phyloP scores from a whole-genome alignment of 2,888 invertebrate species.

The Pogonocherus hispidulus region DNA sequence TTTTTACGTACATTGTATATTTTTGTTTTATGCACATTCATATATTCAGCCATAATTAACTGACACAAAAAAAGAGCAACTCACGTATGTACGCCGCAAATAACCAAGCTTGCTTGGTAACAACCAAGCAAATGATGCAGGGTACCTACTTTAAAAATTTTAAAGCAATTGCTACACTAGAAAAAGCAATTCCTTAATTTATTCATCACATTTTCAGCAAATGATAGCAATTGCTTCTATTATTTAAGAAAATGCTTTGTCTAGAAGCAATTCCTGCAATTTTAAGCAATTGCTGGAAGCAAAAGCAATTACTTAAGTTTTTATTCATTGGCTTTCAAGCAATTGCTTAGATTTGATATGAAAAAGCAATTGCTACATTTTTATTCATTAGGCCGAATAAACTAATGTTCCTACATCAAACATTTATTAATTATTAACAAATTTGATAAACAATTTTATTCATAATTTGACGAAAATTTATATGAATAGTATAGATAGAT shows the following conservation, averaged over 20 bases:
- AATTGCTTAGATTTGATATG: not conserved
- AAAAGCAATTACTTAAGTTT: not conserved
- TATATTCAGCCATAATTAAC: not conserved
- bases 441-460: too few species aligned
- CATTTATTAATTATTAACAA: too few species aligned
- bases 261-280: too few species aligned
- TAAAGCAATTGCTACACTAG: not conserved
- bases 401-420: too few species aligned
- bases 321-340: not conserved
- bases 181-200: not conserved
- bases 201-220: too few species aligned
- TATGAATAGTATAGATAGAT: too few species aligned
- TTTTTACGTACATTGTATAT: conserved; percentile 60
- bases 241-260: too few species aligned
- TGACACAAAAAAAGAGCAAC: not conserved
- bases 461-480: too few species aligned
- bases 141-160: not conserved
- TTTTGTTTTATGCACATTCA: conserved; percentile 31
- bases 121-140: conserved; percentile 6
- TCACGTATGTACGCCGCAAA: conserved; percentile 2
- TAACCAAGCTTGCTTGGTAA: not conserved
- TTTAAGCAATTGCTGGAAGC: not conserved
- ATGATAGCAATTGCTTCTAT: too few species aligned
- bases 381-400: too few species aligned
- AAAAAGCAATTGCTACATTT: too few species aligned